A percentile compares a stretch with the other conserved stretches of the same genome.
Evolutionary conservation across 2,113 vertebrate species (phyloP).

Genomic region (Penelope pileata): DNA sequence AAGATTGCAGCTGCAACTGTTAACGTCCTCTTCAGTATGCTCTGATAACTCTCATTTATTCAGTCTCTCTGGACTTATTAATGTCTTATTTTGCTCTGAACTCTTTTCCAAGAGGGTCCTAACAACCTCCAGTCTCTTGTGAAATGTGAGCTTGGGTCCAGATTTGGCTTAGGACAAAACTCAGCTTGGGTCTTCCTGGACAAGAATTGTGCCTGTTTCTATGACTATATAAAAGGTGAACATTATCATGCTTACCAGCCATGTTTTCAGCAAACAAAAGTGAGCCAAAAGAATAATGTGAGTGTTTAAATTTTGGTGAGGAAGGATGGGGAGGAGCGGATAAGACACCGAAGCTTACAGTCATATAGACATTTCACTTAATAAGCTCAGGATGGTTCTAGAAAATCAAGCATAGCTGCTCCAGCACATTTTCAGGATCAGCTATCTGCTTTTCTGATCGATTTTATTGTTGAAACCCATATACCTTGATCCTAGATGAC

Average conservation of each 20-base stretch:
- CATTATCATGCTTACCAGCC: neutral
- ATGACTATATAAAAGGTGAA: neutral
- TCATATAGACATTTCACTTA: neutral
- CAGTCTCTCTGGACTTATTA: neutral
- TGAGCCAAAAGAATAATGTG: neutral
- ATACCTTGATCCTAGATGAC: neutral
- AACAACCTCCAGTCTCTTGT: neutral
- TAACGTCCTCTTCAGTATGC: neutral
- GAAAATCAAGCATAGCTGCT: neutral
- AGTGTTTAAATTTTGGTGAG: neutral
- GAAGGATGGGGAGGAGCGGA: neutral
- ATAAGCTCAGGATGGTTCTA: neutral
- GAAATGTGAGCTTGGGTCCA: neutral
- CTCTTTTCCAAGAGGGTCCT: neutral
- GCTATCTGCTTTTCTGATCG: neutral
- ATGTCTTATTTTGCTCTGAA: neutral
- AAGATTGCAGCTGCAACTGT: neutral
- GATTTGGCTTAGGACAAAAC: neutral
- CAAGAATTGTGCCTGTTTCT: neutral
- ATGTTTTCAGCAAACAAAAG: neutral
- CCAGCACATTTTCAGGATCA: neutral
- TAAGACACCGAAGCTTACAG: neutral
- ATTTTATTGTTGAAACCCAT: neutral
- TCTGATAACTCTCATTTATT: neutral
- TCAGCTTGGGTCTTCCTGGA: neutral